Conservation (phyloP, 2,888 invertebrate genomes). For the Ochropleura leucogaster region DNA sequence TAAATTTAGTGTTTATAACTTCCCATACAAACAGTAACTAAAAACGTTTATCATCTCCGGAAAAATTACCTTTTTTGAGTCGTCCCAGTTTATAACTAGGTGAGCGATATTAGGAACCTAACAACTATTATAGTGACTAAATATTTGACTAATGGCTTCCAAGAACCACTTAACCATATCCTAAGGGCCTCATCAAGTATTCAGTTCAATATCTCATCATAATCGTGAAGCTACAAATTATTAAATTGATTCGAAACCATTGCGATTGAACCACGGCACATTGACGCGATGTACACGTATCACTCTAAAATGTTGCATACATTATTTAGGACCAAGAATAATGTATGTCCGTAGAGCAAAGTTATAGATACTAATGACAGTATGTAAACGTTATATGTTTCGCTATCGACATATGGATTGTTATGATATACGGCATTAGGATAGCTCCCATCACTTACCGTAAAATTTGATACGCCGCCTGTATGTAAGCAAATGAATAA, state of each 20-base stretch:
- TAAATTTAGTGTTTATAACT: no score
- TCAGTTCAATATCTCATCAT: constrained; percentile 17
- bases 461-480: not conserved
- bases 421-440: not conserved
- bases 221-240: constrained; percentile 33
- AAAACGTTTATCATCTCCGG: no score
- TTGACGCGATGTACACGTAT: constrained; percentile 9
- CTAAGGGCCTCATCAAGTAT: constrained; percentile 30
- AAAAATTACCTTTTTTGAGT: no score
- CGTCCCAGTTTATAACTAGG: no score
- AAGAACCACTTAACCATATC: constrained; percentile 1
- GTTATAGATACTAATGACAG: constrained; percentile 15
- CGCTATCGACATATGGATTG: not conserved
- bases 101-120: not conserved
- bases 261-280: constrained; percentile 7
- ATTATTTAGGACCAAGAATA: constrained; percentile 40
- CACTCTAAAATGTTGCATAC: constrained; percentile 43
- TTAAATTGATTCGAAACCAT: constrained; percentile 16
- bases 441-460: not conserved
- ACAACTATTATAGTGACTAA: not conserved
- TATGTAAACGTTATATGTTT: constrained; percentile 13
- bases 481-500: not conserved
- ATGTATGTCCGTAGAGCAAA: constrained; percentile 17
- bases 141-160: not conserved
- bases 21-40: no score